Base-by-base conservation (phyloP, 2,113 vertebrate genomes). In the Zosterops borbonicus region DNA sequence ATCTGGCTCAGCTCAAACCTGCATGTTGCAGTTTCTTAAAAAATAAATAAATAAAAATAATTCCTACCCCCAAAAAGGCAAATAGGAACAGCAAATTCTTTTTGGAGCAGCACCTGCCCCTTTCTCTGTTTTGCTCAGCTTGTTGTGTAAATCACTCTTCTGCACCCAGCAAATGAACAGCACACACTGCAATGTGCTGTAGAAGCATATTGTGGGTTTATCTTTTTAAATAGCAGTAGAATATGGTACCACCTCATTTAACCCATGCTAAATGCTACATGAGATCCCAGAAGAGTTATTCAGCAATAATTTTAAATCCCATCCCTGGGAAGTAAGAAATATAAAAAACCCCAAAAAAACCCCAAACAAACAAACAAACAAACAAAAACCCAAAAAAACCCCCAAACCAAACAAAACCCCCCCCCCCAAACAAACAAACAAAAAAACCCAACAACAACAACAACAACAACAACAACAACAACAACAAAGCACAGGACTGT, bases 1-100 rank as follows among this genome's bases (percentile, higher is more conserved):
- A 47, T 87, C 83, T 89, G 90, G 63, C 85, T 94, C 80, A 84
- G 81, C 80, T 85, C 81, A 87, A 78, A 89, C 79, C 76, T 90
- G 37, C 21, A 16, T 19, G n/a, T 9, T 77, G 21, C 31, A 12
- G 63, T 94, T 90, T 52, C 82, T 58, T 76, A 64, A 52, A 50
- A 82, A 82, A 80, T 11, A 62, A 82, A 67, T 24, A 16, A 41
- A 19, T 15, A 28, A 55, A 42, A 28, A 1, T 22, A 1, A 24
- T 2, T 12, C 22, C 52, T 33, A 16, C 41, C 55, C 14, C 3
- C 3, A 10, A 10, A 60, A 42, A 46, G 17, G 25, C 14, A 69
- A 81, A 74, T 55, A 74, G 21, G 17, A 74, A n/a, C 37, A 82
- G 14, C n/a, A 65, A 37, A 8, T 79, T 62, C 56, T 90, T 92